Base-by-base conservation (phyloP, 2,797 vertebrate genomes). In the Chiloscyllium punctatum region DNA sequence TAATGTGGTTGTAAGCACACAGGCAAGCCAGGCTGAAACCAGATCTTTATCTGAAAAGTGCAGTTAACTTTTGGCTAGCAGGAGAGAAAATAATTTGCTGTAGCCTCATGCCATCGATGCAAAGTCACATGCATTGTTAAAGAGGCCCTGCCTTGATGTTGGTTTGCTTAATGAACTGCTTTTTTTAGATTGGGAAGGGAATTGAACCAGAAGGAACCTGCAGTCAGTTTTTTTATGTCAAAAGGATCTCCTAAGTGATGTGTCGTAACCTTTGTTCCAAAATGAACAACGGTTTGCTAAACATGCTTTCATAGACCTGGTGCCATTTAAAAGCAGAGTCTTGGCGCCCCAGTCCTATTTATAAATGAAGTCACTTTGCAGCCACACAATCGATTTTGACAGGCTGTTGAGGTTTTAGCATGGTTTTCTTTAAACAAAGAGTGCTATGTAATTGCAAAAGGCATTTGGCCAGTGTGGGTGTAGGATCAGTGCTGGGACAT, bases 41-140 rank as follows among this genome's bases (percentile, higher is more conserved):
- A 94, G 62, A 94, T 94, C n/a, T 69, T 69, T 94, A 71, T 94
- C 91, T 94, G 91, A 42, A 94, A 68, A 94, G 87, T 62, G 57
- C 13, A n/a, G 57, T n/a, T 62, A 90, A 62, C 53, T 66, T 90
- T 66, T 90, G 87, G 53, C 87, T 33, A 90, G 87, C 57, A 21
- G 87, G 53, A 90, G 87, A 62, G 53, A 90, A 66, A 66, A 62
- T 90, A 66, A 90, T 66, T 2, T 62, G 33, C 33, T 57, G 30
- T n/a, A 21, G 87, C 15, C 87, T 57, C 87, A 90, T 57, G 53
- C 57, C 57, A n/a, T 4, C 16, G 57, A 90, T 53, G 15, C n/a
- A 90, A 90, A 90, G 33, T 66, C 53, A n/a, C 30, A 6, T 62
- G 30, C 87, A 90, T 62, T 90, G 87, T 90, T 90, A 33, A 90